A percentile compares a stretch with the other conserved stretches of the same genome.
Conservation (phyloP, 2,113 vertebrate species). For the Caracal caracal region DNA sequence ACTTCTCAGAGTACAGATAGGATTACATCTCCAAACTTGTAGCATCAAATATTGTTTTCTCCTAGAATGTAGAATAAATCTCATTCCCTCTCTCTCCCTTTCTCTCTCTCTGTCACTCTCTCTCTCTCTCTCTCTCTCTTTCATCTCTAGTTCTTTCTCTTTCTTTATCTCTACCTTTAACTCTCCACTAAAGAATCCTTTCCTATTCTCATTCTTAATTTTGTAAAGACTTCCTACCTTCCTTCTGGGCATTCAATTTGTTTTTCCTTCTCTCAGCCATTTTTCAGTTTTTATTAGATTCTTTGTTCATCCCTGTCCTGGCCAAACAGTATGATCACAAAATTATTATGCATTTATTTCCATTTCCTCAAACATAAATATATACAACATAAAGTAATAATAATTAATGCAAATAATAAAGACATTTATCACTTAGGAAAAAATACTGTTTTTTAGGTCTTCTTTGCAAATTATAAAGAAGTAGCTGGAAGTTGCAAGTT, state of each 20-base stretch:
- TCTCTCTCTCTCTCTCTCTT: neutral
- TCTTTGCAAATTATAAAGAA: slow-evolving; percentile 42
- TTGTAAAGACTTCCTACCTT: neutral
- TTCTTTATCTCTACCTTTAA: neutral
- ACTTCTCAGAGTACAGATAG: neutral
- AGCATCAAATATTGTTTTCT: neutral
- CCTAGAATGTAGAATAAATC: neutral
- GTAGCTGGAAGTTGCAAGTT: neutral
- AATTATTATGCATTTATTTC: neutral
- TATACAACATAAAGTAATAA: neutral
- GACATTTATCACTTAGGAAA: neutral
- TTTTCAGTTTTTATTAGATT: neutral
- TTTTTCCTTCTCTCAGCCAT: neutral
- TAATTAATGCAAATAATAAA: neutral
- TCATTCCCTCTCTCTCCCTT: neutral
- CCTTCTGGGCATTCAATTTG: neutral
- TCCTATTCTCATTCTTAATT: neutral
- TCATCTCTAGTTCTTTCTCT: neutral
- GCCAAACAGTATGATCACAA: neutral
- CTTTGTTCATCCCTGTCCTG: neutral
- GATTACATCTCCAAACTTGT: neutral
- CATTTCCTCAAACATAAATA: neutral
- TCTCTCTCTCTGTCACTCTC: neutral
- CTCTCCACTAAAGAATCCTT: neutral
- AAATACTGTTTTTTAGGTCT: neutral